Evolutionary conservation across 2,888 invertebrate genomes (phyloP).

Genomic region (Patella depressa): DNA sequence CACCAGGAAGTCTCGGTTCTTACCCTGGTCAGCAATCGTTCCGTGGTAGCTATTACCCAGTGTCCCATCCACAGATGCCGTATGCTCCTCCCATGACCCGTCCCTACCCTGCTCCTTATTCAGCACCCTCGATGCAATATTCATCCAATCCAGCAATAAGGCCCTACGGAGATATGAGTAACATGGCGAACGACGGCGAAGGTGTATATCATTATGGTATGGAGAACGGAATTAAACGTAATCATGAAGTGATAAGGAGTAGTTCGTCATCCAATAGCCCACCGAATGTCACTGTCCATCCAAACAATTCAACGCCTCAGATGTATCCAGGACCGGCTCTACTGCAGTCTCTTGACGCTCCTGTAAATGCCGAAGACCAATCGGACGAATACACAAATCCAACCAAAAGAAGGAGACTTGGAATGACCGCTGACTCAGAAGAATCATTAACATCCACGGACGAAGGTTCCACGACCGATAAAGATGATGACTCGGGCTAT

Average conservation of each 20-base stretch:
- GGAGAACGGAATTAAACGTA: not conserved
- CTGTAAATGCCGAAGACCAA: not conserved
- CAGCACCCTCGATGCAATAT: not conserved
- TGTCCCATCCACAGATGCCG: not conserved
- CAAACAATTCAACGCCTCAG: not conserved
- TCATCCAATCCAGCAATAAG: not conserved
- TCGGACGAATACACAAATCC: not conserved
- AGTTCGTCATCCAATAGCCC: not conserved
- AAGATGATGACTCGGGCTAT: not conserved
- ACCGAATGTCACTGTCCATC: not conserved
- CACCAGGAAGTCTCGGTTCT: not conserved
- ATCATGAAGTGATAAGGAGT: not conserved
- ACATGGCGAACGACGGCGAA: not conserved
- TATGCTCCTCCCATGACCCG: not conserved
- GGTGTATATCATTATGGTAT: not conserved
- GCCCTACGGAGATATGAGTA: not conserved
- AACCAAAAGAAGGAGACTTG: not conserved
- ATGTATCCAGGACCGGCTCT: slow-evolving; percentile 19
- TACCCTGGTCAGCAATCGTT: not conserved
- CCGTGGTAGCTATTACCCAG: not conserved
- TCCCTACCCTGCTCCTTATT: not conserved
- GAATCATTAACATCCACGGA: not conserved
- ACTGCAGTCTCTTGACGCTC: slow-evolving; percentile 20
- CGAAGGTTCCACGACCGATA: not conserved
- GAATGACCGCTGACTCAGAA: not conserved